These are phyloP conservation scores for Himalopsyche kuldschensis DNA, from an alignment of 2,888 invertebrate genomes.

Conservation along the genomic window DNA sequence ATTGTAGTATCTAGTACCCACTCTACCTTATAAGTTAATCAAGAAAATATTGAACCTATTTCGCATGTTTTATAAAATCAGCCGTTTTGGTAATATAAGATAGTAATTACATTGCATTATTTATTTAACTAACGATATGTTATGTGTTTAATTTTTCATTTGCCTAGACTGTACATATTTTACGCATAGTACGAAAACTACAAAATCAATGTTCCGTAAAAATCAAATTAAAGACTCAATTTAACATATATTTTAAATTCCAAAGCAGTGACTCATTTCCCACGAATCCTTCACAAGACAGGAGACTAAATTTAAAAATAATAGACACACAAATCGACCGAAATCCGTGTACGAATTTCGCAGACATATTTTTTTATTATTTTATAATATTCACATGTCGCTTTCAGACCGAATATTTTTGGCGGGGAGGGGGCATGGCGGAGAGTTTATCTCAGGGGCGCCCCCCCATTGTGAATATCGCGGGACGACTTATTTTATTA, in stretches of 20 bases:
- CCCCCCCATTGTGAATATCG: background rate
- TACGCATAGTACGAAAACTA: too few relatives aligned
- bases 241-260: background rate
- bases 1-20: too few relatives aligned
- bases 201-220: too few relatives aligned
- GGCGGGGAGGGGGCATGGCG: background rate
- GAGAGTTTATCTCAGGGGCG: background rate
- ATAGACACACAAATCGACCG: background rate
- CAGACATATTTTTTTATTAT: background rate
- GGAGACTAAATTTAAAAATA: background rate
- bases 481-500: background rate
- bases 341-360: background rate
- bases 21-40: too few relatives aligned
- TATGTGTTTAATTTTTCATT: too few relatives aligned
- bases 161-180: too few relatives aligned
- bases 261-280: background rate
- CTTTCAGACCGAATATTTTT: background rate
- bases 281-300: background rate
- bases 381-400: background rate
- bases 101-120: too few relatives aligned
- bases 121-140: too few relatives aligned
- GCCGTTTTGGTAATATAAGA: too few relatives aligned
- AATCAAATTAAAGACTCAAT: too few relatives aligned
- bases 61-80: too few relatives aligned
- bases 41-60: too few relatives aligned